Evolutionary conservation across 2,888 invertebrate genomes (phyloP).

Genomic region (Aromia moschata): DNA sequence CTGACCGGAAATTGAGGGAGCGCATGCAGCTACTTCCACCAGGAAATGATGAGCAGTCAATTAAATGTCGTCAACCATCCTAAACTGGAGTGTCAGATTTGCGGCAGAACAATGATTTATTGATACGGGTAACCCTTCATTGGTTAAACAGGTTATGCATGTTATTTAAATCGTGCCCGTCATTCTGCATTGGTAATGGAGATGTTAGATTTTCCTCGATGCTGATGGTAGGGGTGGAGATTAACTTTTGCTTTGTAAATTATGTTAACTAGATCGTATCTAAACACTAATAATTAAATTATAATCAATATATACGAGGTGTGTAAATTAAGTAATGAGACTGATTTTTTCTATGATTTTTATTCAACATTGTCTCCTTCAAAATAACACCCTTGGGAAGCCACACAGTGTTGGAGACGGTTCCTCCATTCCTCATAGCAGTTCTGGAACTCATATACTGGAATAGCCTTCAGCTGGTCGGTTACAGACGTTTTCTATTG

Average conservation of each 20-base stretch:
- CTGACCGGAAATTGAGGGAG: constrained; percentile 64
- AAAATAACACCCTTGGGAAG: too few species aligned
- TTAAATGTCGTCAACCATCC: constrained; percentile 54
- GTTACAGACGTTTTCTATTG: too few species aligned
- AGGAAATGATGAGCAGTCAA: constrained; percentile 63
- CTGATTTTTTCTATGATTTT: too few species aligned
- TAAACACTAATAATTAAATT: neutral
- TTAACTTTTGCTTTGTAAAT: neutral
- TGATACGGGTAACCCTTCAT: constrained; percentile 25
- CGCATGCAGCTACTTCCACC: constrained; percentile 60
- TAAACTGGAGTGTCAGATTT: constrained; percentile 35
- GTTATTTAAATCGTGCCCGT: constrained; percentile 18
- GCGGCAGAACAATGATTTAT: constrained; percentile 28
- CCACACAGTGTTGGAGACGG: too few species aligned
- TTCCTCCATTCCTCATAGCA: too few species aligned
- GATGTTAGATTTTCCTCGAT: constrained; percentile 1
- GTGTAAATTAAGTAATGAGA: too few species aligned
- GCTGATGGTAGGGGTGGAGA: neutral
- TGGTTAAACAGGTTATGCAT: constrained; percentile 25
- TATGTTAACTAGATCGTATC: neutral
- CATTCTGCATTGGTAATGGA: constrained; percentile 5
- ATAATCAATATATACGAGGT: too few species aligned
- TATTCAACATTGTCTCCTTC: too few species aligned
- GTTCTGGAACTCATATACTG: too few species aligned
- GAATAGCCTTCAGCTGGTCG: too few species aligned